phyloP scores from a whole-genome alignment of 2,888 invertebrate species.

The Amphipyra tragopoginis region DNA sequence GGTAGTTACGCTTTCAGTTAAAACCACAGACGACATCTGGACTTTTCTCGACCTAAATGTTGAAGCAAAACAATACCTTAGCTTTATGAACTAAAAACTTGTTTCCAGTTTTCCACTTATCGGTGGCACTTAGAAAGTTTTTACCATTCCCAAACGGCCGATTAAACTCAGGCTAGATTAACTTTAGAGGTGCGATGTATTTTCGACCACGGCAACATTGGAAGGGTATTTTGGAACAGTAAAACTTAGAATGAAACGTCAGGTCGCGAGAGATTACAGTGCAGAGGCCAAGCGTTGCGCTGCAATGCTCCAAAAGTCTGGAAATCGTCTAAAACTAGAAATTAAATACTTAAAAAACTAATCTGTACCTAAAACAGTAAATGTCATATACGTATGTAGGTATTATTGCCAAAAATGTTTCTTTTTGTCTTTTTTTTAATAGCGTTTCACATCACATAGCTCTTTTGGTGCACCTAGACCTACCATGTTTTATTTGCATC shows the following conservation, averaged over 20 bases:
- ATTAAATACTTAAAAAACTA: no score
- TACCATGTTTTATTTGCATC: no score
- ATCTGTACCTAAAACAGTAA: no score
- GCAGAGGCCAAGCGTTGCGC: not conserved
- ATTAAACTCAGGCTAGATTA: conserved; percentile 8
- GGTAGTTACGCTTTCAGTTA: no score
- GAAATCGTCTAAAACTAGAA: not conserved
- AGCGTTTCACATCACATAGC: no score
- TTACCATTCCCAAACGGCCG: not conserved
- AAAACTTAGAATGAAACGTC: conserved; percentile 17
- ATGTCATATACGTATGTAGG: no score
- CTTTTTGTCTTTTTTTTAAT: no score
- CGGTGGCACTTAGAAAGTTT: not conserved
- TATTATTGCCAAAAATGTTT: no score
- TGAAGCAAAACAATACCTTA: no score
- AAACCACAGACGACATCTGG: no score
- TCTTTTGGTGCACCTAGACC: no score
- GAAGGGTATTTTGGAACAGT: not conserved
- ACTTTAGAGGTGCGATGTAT: not conserved
- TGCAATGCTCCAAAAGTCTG: not conserved
- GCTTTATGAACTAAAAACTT: not conserved
- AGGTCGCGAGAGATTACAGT: conserved; percentile 1
- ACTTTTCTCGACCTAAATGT: no score
- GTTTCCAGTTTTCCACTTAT: not conserved
- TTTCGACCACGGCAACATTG: not conserved